Evolutionary conservation across 2,797 vertebrate genomes (phyloP).

Genomic region (Sylvia borin): DNA sequence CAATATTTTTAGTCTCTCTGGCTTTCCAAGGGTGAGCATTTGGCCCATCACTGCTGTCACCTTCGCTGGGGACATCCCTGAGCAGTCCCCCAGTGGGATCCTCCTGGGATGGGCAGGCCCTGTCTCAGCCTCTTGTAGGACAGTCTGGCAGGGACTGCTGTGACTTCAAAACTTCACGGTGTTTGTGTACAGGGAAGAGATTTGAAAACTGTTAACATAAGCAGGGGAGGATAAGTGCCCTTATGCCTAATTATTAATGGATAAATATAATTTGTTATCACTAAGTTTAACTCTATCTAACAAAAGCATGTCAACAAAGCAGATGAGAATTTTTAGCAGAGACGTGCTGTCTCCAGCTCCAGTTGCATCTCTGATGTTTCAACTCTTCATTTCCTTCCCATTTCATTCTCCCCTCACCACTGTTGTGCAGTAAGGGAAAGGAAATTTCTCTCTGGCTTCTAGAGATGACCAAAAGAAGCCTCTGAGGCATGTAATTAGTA

Average conservation of each 20-base stretch:
- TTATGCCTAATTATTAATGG: not conserved
- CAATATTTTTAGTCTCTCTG: not conserved
- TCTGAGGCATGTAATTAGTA: slow-evolving; percentile 31
- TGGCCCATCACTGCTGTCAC: not conserved
- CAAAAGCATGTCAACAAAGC: not conserved
- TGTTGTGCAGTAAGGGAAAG: not conserved
- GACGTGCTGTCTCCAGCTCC: not conserved
- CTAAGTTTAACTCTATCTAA: not conserved
- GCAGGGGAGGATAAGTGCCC: not conserved
- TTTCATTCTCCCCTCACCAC: not conserved
- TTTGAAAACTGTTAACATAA: not conserved
- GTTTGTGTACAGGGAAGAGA: not conserved
- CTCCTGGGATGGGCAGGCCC: not conserved
- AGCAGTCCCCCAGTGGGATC: not conserved
- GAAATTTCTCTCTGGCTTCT: not conserved
- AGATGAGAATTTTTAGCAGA: not conserved
- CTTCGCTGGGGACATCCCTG: not conserved
- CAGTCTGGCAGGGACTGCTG: not conserved
- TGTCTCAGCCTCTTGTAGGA: not conserved
- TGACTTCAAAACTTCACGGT: not conserved
- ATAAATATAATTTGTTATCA: not conserved
- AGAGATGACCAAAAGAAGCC: slow-evolving; percentile 23
- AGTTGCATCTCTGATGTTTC: not conserved
- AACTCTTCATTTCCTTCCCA: not conserved
- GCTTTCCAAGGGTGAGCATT: not conserved